phyloP scores from a whole-genome alignment of 1,140 invertebrate species.

The Euwallacea fornicatus region DNA sequence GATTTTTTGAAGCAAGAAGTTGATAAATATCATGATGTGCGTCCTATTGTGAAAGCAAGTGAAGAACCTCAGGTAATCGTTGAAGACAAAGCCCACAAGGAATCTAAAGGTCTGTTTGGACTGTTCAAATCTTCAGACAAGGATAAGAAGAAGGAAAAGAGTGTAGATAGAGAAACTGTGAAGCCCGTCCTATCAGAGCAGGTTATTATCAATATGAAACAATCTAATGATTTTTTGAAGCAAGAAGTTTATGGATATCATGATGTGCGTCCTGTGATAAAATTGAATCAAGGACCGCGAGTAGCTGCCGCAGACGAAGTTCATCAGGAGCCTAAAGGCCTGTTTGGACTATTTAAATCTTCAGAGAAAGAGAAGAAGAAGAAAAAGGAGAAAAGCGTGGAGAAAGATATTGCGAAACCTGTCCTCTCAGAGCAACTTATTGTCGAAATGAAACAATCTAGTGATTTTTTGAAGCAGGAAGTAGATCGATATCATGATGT shows the following conservation, averaged over 20 bases:
- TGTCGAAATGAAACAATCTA: conserved; percentile 21
- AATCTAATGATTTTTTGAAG: conserved; percentile 27
- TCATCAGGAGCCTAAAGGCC: conserved; percentile 35
- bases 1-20: conserved; percentile 43
- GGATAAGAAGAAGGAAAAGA: conserved; percentile 24
- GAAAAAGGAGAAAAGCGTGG: conserved; percentile 22
- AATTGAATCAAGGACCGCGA: background rate
- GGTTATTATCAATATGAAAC: conserved; percentile 6
- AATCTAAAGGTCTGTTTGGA: conserved; percentile 39
- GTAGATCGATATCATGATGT: conserved; percentile 39
- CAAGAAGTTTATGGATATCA: conserved; percentile 41
- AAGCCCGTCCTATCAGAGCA: conserved; percentile 19
- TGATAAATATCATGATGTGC: conserved; percentile 39
- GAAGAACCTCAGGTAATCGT: background rate
- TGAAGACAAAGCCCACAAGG: conserved; percentile 28
- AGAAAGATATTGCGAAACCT: conserved; percentile 20
- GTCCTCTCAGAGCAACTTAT: conserved; percentile 19
- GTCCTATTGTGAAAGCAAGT: background rate
- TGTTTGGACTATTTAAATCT: conserved; percentile 42
- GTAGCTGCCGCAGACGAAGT: conserved; percentile 20
- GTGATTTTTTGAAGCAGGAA: conserved; percentile 34
- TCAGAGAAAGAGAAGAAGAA: conserved; percentile 33
- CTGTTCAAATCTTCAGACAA: conserved; percentile 37
- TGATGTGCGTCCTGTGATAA: conserved; percentile 34
- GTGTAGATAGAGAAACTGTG: conserved; percentile 12